Evolutionary conservation across 30 jellyfish, hydroid and myxozoan genomes (phyloP).

Genomic region (Mastigias papua): DNA sequence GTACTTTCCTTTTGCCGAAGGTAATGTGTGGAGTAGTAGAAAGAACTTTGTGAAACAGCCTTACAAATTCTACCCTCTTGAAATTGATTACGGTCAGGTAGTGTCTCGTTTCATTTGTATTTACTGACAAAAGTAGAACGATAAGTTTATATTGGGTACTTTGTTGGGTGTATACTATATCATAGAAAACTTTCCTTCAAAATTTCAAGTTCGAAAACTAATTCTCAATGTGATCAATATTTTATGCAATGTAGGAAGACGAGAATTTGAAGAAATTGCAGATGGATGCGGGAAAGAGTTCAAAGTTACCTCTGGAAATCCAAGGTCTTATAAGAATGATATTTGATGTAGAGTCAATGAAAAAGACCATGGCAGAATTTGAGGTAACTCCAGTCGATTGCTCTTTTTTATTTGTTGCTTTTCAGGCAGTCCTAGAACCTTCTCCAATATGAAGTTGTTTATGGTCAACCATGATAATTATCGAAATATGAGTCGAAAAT

Average conservation of each 20-base stretch:
- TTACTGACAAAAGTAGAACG: not conserved
- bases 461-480: too few relatives aligned
- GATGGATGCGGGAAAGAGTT: conserved; percentile 56
- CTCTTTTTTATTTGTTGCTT: not conserved
- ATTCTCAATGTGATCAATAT: too few relatives aligned
- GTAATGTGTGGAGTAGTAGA: conserved; percentile 62
- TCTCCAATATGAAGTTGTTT: too few relatives aligned
- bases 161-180: too few relatives aligned
- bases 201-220: too few relatives aligned
- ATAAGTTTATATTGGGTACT: not conserved
- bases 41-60: conserved; percentile 81
- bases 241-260: conserved; percentile 68
- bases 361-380: conserved; percentile 94
- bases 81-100: conserved; percentile 96
- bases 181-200: too few relatives aligned
- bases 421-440: not conserved
- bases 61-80: conserved; percentile 83
- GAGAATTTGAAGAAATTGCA: conserved; percentile 50
- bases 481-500: too few relatives aligned
- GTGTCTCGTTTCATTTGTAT: not conserved
- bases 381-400: conserved; percentile 56
- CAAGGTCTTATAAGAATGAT: conserved; percentile 81
- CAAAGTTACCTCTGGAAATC: conserved; percentile 72
- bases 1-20: conserved; percentile 7
- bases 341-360: conserved; percentile 90